Evolutionary conservation across 2,888 invertebrate species (phyloP), one percentile per base, ranked within the genome.

Genomic region (Scrobipalpa atriplicella): DNA sequence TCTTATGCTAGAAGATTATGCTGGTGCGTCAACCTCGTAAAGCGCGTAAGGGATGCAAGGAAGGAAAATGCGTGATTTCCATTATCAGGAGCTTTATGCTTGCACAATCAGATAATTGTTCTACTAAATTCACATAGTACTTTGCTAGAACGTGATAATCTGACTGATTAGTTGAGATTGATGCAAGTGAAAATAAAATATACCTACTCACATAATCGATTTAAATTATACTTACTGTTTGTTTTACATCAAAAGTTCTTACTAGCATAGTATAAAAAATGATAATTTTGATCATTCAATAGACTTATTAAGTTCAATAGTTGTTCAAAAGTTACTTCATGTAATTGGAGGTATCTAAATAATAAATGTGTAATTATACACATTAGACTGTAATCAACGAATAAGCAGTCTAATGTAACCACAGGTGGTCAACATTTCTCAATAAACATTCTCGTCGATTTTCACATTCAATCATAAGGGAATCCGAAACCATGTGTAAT

Each of bases 401-500:
- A 29, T 29, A 2, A 29, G 29, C 29, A 47, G 16, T 47, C 47
- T 47, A 47, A 47, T 16, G 47, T 47, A 47, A 47, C 47, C n/a
- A 47, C 7, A 7, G 13, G 10, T 29, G 6, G 10, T 13, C 21
- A 5, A n/a, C 10, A 38, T 18, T n/a, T 60, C 60, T 38, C 60
- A 16, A 60, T 36, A 38, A 38, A 38, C 60, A 60, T 51, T 21
- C 29, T 54, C 21, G 41, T 39, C 39, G 21, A 11, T 41, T 51
- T 64, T 19, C 47, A 8, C n/a, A 60, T 60, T 60, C 29, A 60
- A 38, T 60, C 38, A 6, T 38, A 16, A 29, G 36, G 38, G 60
- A 16, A 38, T 58, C 36, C 16, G 38, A n/a, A 58, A 58, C 1
- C 60, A 60, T 60, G 60, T 60, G 60, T 60, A 38, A 36, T 38